A percentile compares a stretch with the other conserved stretches of the same genome.
Evolutionary conservation across 2,113 vertebrate species (phyloP).

Genomic region (Pygoscelis antarcticus): DNA sequence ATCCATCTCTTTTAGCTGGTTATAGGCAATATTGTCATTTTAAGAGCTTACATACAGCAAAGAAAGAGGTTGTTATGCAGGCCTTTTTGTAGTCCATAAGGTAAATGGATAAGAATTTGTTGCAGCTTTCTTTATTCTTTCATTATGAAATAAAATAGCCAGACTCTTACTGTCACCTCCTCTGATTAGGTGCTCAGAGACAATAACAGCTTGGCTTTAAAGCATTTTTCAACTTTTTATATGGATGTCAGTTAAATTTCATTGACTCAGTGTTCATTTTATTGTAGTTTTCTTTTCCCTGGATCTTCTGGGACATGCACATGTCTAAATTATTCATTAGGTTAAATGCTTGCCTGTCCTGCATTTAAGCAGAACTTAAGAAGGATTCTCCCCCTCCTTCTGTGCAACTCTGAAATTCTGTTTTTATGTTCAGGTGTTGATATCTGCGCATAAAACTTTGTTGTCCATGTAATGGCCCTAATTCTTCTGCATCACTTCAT

Average conservation of each 20-base stretch:
- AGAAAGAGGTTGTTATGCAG: background rate
- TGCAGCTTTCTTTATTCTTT: background rate
- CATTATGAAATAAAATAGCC: background rate
- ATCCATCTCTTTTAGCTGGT: background rate
- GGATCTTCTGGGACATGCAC: background rate
- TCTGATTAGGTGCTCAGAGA: background rate
- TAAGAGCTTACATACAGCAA: background rate
- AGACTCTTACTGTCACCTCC: background rate
- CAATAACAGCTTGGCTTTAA: background rate
- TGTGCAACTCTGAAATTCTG: background rate
- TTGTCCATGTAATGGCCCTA: background rate
- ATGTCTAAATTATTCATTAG: background rate
- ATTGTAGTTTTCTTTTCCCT: background rate
- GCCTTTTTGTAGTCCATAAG: background rate
- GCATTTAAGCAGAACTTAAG: background rate
- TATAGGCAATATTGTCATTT: background rate
- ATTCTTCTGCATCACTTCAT: background rate
- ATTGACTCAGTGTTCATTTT: background rate
- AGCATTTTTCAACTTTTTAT: background rate
- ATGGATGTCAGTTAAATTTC: background rate
- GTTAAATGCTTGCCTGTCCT: background rate
- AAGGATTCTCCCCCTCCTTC: background rate
- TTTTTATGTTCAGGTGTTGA: background rate
- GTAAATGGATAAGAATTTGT: background rate
- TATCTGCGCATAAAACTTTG: background rate